phyloP scores from a whole-genome alignment of 1,140 invertebrate species.

The Dendroctonus valens region DNA sequence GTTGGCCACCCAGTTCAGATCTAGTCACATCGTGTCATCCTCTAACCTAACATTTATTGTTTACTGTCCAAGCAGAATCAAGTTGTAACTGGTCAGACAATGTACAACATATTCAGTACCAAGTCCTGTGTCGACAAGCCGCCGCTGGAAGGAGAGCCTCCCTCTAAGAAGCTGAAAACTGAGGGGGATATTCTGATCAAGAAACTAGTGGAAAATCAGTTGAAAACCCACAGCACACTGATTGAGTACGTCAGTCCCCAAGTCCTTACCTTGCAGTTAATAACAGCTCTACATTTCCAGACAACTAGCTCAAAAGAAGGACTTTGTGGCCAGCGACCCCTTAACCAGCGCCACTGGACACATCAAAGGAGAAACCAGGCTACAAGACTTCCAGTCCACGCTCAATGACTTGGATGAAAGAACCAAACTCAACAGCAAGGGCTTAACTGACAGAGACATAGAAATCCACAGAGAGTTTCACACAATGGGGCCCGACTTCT shows the following conservation, averaged over 20 bases:
- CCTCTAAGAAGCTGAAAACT: constrained; percentile 39
- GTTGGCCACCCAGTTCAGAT: too few species aligned
- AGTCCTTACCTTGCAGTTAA: not conserved
- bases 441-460: constrained; percentile 40
- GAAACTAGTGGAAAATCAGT: constrained; percentile 42
- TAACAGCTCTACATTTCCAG: constrained; percentile 29
- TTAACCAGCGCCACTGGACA: constrained; percentile 35
- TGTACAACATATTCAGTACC: constrained; percentile 28
- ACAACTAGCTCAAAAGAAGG: constrained; percentile 36
- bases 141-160: constrained; percentile 35
- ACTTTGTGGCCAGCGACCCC: constrained; percentile 38
- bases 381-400: constrained; percentile 37
- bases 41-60: too few species aligned
- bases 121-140: constrained; percentile 14
- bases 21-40: too few species aligned
- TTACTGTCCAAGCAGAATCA: too few species aligned
- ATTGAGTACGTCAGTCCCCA: constrained; percentile 37
- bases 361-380: constrained; percentile 34
- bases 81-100: too few species aligned
- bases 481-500: constrained; percentile 29
- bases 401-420: constrained; percentile 24
- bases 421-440: constrained; percentile 36
- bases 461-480: constrained; percentile 36
- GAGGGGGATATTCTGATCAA: constrained; percentile 45
- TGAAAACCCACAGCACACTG: constrained; percentile 38